Evolutionary conservation across 2,888 invertebrate genomes (phyloP).

Genomic region (Pheosia tremula): DNA sequence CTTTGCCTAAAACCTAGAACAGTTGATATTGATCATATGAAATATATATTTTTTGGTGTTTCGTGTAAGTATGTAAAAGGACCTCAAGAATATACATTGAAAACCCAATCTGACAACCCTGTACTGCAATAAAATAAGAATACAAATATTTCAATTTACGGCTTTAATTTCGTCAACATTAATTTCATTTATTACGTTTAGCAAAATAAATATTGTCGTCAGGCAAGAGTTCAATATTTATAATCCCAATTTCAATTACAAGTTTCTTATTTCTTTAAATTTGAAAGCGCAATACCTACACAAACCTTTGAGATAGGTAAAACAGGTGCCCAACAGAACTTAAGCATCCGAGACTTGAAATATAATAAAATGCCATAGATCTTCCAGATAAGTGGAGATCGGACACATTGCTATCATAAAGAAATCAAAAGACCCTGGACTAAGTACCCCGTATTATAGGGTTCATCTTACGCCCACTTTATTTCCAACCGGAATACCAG

Average conservation of each 20-base stretch:
- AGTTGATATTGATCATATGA: too few species aligned
- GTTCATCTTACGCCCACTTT: background rate
- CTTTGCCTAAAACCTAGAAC: too few species aligned
- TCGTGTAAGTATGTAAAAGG: too few species aligned
- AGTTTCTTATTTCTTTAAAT: background rate
- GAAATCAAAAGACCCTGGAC: background rate
- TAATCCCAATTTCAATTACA: background rate
- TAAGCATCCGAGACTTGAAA: background rate
- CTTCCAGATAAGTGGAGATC: background rate
- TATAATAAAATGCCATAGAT: too few species aligned
- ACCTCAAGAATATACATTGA: too few species aligned
- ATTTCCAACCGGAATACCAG: background rate
- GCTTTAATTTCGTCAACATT: background rate
- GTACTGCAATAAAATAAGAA: background rate
- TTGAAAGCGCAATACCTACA: background rate
- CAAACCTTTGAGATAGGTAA: background rate
- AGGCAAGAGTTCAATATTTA: background rate
- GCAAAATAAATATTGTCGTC: background rate
- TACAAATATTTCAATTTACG: slow-evolving; percentile 4
- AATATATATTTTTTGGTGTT: too few species aligned
- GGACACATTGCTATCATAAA: background rate
- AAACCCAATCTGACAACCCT: background rate
- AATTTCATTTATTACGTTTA: background rate
- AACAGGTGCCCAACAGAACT: too few species aligned
- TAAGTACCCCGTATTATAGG: background rate